Evolutionary conservation across 2,888 invertebrate genomes (phyloP).

Genomic region (Nomada hirtipes): DNA sequence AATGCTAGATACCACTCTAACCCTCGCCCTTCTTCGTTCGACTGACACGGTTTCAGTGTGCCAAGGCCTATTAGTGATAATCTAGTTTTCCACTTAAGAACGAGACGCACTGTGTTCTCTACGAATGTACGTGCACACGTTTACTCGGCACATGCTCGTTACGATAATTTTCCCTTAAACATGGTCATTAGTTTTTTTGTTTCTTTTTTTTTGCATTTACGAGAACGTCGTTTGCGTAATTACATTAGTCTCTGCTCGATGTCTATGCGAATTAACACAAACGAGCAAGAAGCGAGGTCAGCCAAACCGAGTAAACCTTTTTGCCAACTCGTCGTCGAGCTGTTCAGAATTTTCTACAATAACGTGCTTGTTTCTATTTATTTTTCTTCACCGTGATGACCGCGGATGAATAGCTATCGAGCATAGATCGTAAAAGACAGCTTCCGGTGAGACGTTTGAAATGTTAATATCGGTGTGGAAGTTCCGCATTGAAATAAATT

Average conservation of each 20-base stretch:
- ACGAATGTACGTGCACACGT: not conserved
- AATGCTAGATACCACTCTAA: slow-evolving; percentile 68
- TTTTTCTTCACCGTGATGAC: too few species aligned
- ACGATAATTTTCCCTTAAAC: not conserved
- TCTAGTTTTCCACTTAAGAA: slow-evolving; percentile 41
- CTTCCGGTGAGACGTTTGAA: too few species aligned
- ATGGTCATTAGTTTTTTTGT: not conserved
- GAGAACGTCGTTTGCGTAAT: slow-evolving; percentile 15
- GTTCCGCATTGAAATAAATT: too few species aligned
- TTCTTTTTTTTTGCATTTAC: not conserved
- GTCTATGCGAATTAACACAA: slow-evolving; percentile 11
- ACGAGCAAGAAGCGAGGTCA: not conserved
- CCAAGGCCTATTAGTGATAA: slow-evolving; percentile 79
- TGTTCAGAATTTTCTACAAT: not conserved
- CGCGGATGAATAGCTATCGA: too few species aligned
- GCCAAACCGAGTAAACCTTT: slow-evolving; percentile 6
- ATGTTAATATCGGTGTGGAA: too few species aligned
- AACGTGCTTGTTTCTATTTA: not conserved
- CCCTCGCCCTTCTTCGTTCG: slow-evolving; percentile 54
- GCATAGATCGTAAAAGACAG: too few species aligned
- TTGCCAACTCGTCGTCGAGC: not conserved
- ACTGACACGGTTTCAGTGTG: slow-evolving; percentile 79
- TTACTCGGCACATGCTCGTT: not conserved
- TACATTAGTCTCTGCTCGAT: not conserved
- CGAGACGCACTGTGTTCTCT: slow-evolving; percentile 6